Percentiles rank a stretch among this genome's conserved stretches.
Evolutionary conservation across 2,888 invertebrate species (phyloP).

Genomic region (Neoscelio sp.): DNA sequence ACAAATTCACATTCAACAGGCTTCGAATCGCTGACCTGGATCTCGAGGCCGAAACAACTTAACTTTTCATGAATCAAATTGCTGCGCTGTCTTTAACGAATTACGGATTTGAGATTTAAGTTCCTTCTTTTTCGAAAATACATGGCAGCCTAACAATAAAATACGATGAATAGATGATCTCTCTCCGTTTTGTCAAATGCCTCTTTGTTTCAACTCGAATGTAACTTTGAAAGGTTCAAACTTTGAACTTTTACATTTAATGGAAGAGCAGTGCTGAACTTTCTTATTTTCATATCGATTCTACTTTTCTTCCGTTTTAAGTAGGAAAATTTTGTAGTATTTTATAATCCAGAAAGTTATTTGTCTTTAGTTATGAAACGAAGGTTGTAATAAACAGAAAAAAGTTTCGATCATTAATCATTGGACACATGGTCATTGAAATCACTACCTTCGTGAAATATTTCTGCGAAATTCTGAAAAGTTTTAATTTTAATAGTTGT

Average conservation of each 20-base stretch:
- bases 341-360: too few species aligned
- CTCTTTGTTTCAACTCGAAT: slow-evolving; percentile 38
- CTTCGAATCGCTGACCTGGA: slow-evolving; percentile 75
- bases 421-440: too few species aligned
- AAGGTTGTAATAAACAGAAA: too few species aligned
- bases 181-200: background rate
- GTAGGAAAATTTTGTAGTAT: too few species aligned
- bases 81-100: slow-evolving; percentile 53
- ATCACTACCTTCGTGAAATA: too few species aligned
- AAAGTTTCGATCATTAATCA: too few species aligned
- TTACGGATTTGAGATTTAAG: slow-evolving; percentile 40
- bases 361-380: too few species aligned
- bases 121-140: slow-evolving; percentile 26
- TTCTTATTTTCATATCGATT: slow-evolving; percentile 17
- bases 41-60: slow-evolving; percentile 68
- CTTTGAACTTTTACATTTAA: slow-evolving; percentile 27
- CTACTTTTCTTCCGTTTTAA: slow-evolving; percentile 7
- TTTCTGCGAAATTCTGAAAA: too few species aligned
- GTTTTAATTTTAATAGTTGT: too few species aligned
- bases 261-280: slow-evolving; percentile 1
- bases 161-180: slow-evolving; percentile 24
- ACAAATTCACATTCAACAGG: slow-evolving; percentile 73
- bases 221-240: slow-evolving; percentile 27
- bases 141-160: slow-evolving; percentile 24
- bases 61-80: slow-evolving; percentile 66